Evolutionary conservation across 2,113 vertebrate genomes (phyloP), one percentile per base, ranked within the genome.

Genomic region (Hiodon alosoides): DNA sequence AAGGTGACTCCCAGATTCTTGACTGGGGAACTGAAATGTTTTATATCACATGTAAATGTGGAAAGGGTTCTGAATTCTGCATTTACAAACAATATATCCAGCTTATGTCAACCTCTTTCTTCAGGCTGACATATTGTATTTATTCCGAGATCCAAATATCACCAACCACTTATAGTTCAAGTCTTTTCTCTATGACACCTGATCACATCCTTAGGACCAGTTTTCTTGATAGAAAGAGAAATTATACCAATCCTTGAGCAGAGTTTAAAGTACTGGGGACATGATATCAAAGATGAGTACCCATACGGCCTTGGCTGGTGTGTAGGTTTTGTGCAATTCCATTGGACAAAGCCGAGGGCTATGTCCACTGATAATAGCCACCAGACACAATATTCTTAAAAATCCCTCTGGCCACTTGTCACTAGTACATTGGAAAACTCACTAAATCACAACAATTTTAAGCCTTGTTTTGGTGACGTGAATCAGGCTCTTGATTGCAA

Each of bases 261-360:
- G 78, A 78, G 79, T 75, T 81, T 82, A 81, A 67, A 76, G 71
- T 77, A 71, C 76, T 4, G 67, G 73, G 71, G 74, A 76, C 77
- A 64, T 79, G 84, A 85, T 80, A 84, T 81, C 77, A 77, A 79
- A 85, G 82, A 80, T 83, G 83, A 82, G 62, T 79, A 80, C 75
- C 72, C 78, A 72, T 73, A 70, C 79, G 16, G 72, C 69, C 78
- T 51, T 61, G 71, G 77, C 79, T 80, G 78, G 79, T 81, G 31
- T 31, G 31, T 31, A 31, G 31, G 82, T 81, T 83, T 85, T 74
- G 81, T 13, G 59, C 47, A 75, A 51, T 50, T 13, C 79, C 75
- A 78, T 17, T 71, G n/a, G 14, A 13, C 14, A 64, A 2, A 31
- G 31, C 31, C 31, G 31, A 31, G 31, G 31, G 31, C 31, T 31